Evolutionary conservation across 2,797 vertebrate species (phyloP), one percentile per base, ranked within the genome.

Genomic region (Paguma larvata): DNA sequence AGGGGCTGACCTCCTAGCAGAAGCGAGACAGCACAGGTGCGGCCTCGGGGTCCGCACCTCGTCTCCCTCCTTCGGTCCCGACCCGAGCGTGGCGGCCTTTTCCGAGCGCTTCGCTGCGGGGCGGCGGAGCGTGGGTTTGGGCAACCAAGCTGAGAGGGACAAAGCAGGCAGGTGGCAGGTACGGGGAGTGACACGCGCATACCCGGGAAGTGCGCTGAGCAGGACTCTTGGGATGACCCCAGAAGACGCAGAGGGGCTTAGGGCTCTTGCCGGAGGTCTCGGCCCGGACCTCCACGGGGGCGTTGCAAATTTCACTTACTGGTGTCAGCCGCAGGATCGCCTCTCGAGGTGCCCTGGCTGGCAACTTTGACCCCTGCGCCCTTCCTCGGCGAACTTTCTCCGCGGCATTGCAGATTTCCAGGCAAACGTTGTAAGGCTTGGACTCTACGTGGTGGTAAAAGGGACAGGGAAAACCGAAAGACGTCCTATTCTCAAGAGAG

Each of bases 361-460:
- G 95, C 93, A 92, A 53, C 93, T 94, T 89, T 96, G 97, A 97
- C 97, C 96, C 84, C 88, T 90, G 82, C 30, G 78, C 68, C 92
- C 73, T 91, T 96, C 34, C 86, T 82, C 44, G 30, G 95, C 44
- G 83, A 98, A 98, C 97, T 97, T 98, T 97, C 82, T 78, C 88
- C 6, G 90, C 21, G n/a, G 44, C 88, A 14, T 95, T 82, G 70
- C 0, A 65, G 53, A 59, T 94, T 96, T 73, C 88, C 91, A 95
- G 85, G 88, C 94, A 72, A 77, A 75, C 59, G 41, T 68, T 87
- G 34, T 73, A 83, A 83, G 92, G 70, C 48, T 85, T 91, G 86
- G 38, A 77, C 77, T 87, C 89, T 89, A 67, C 70, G 30, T 2
- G 95, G n/a, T 59, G 53, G 32, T 86, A 48, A 44, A 44, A 51